These are phyloP conservation scores for Drosophila peninsularis DNA, from an alignment of 2,888 invertebrate species.

Conservation along the genomic window DNA sequence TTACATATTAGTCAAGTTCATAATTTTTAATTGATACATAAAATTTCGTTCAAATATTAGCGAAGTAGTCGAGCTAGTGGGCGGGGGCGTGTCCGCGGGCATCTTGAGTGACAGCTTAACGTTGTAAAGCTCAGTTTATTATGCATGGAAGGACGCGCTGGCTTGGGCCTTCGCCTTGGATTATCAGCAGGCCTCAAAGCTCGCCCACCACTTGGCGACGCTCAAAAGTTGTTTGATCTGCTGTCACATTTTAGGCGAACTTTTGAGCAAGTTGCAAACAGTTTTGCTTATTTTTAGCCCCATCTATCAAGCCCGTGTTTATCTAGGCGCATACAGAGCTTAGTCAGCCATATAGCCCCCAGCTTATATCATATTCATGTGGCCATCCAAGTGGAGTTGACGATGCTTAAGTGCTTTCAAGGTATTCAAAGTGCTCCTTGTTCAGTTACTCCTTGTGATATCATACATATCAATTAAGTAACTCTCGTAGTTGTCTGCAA, in stretches of 20 bases:
- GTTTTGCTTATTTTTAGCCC: conserved; percentile 29
- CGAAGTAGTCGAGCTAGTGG: conserved; percentile 32
- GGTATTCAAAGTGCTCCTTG: background rate
- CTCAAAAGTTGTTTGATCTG: conserved; percentile 54
- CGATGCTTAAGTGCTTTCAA: background rate
- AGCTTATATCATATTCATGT: conserved; percentile 25
- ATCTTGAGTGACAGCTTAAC: conserved; percentile 78
- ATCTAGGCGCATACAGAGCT: conserved; percentile 14
- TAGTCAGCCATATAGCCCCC: conserved; percentile 5
- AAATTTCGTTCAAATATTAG: conserved; percentile 82
- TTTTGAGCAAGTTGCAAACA: conserved; percentile 36
- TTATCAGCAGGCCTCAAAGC: conserved; percentile 50
- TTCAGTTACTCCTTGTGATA: background rate
- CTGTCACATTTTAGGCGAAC: conserved; percentile 34
- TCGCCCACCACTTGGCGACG: conserved; percentile 1
- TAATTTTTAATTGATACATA: conserved; percentile 85
- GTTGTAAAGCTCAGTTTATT: conserved; percentile 76
- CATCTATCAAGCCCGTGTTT: conserved; percentile 34
- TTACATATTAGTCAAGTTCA: conserved; percentile 84
- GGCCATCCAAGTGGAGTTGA: background rate
- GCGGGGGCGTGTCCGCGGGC: conserved; percentile 10
- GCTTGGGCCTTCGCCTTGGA: conserved; percentile 36
- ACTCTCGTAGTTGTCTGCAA: background rate
- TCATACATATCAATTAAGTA: background rate
- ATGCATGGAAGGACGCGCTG: conserved; percentile 61